These are phyloP conservation scores for Penaeus chinensis DNA, from an alignment of 1,140 invertebrate genomes.

Conservation along the genomic window DNA sequence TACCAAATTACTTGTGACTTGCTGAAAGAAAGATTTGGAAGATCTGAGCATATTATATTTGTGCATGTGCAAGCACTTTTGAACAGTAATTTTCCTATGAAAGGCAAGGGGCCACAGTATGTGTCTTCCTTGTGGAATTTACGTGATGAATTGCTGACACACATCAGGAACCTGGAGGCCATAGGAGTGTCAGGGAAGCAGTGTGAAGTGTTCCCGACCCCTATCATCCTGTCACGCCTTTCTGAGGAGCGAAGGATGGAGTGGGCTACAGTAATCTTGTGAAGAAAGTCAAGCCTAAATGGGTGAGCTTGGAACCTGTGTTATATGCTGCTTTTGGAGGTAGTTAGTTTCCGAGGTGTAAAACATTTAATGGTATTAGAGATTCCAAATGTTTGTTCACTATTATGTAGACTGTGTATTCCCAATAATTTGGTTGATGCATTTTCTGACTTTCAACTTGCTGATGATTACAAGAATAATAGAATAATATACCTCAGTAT, in stretches of 20 bases:
- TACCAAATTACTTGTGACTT: conserved; percentile 37
- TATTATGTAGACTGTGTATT: not conserved
- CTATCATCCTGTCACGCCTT: conserved; percentile 5
- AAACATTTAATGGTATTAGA: conserved; percentile 2
- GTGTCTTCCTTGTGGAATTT: conserved; percentile 29
- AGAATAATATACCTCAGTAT: not conserved
- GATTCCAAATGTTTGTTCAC: conserved; percentile 26
- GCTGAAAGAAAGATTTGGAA: conserved; percentile 49
- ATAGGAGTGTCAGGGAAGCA: conserved; percentile 12
- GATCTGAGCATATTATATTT: conserved; percentile 41
- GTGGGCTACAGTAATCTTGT: conserved; percentile 29
- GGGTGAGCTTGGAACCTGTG: not conserved
- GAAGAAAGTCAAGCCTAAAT: not conserved
- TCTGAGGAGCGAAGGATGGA: conserved; percentile 32
- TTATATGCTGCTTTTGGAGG: not conserved
- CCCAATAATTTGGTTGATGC: not conserved
- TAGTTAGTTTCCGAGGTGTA: not conserved
- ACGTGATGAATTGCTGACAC: conserved; percentile 18
- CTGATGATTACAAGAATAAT: conserved; percentile 39
- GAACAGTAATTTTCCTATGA: conserved; percentile 17
- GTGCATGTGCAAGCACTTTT: conserved; percentile 30
- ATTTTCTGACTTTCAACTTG: conserved; percentile 20
- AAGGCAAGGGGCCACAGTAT: conserved; percentile 3
- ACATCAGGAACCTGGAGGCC: conserved; percentile 46
- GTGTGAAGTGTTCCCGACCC: conserved; percentile 41